Evolutionary conservation across 2,888 invertebrate genomes (phyloP), one percentile per base, ranked within the genome.

Genomic region (Cephus runcator): DNA sequence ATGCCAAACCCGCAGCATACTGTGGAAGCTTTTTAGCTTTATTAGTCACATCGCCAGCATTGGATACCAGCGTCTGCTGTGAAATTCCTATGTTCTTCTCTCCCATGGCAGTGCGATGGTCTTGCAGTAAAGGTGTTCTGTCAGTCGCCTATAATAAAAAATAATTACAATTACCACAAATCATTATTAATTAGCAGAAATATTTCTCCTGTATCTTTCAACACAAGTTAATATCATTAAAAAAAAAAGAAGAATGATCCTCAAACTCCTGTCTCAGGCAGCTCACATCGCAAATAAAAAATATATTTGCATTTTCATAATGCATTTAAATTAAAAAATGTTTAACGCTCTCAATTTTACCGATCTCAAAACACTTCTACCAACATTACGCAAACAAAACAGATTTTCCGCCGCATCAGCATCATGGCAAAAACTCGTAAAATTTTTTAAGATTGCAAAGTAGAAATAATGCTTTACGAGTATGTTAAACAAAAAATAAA

Each of bases 1-100:
- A 95, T 85, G 95, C 92, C 75, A 95, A 85, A 12, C 95, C 94
- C n/a, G 95, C 95, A 33, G 94, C 90, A 85, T 95, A 95, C 88
- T 95, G 95, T 0, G 95, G 94, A 56, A 94, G 86, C 85, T 93
- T 94, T 12, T 92, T 93, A 0, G 92, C 86, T 4, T 81, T 82
- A 23, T 82, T 82, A 2, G 75, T 80, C 77, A 75, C 78, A 33
- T 86, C 85, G 30, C 83, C 84, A 15, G 40, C 69, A 33, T 81
- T 85, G 6, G 90, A 90, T 76, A 94, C 93, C 81, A 94, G 89
- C 69, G 92, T 93, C 12, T 93, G 93, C 83, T 93, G 94, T 0
- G 94, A 94, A 69, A 94, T 92, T 23, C 94, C 94, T 73, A 94
- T 92, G 69, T 93, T 93, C 12, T 93, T 93, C 92, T 94, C 93